A percentile compares a stretch with the other conserved stretches of the same genome.
phyloP scores from a whole-genome alignment of 2,113 vertebrate species.

The Saguinus midas region DNA sequence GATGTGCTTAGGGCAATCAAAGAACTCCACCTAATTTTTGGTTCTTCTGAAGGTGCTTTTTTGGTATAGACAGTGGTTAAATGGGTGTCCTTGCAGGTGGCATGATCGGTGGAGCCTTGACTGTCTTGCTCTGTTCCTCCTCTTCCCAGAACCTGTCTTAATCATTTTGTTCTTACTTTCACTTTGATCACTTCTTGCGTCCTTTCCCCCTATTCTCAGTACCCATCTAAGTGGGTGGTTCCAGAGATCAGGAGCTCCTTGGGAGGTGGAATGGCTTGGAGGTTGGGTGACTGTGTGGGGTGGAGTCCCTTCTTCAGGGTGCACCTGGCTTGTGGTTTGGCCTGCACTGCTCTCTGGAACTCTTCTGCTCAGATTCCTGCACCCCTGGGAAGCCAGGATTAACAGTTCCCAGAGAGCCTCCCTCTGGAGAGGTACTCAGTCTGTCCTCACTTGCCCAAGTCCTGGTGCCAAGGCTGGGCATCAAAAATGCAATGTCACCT shows the following conservation, averaged over 20 bases:
- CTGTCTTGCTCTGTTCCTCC: too few species aligned
- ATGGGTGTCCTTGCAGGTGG: too few species aligned
- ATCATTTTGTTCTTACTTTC: not conserved
- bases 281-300: not conserved
- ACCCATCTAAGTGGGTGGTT: not conserved
- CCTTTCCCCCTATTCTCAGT: not conserved
- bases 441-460: not conserved
- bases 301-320: not conserved
- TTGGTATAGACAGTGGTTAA: too few species aligned
- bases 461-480: not conserved
- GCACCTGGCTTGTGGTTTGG: not conserved
- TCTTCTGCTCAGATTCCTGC: not conserved
- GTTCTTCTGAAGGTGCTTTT: too few species aligned
- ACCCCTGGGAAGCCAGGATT: not conserved
- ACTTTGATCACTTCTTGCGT: not conserved
- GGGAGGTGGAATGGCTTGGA: not conserved
- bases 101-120: too few species aligned
- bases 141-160: not conserved
- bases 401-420: not conserved
- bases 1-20: too few species aligned
- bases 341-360: not conserved
- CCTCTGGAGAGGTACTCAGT: not conserved
- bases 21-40: too few species aligned
- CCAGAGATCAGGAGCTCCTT: not conserved
- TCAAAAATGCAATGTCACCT: constrained; percentile 46